These are phyloP conservation scores for Timandra comae DNA, from an alignment of 2,888 invertebrate genomes.

Conservation along the genomic window DNA sequence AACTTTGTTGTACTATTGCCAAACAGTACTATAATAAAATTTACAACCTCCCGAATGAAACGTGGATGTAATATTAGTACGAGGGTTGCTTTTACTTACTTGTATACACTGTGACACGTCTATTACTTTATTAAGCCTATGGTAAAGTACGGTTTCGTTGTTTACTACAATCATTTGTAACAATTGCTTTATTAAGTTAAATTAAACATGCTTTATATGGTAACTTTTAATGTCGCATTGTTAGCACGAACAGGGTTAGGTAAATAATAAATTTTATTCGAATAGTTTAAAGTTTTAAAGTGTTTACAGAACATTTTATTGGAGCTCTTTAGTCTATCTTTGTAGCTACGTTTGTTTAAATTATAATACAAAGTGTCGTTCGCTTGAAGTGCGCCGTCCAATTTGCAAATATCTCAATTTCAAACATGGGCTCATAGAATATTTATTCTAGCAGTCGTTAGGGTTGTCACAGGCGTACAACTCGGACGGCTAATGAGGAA, in stretches of 20 bases:
- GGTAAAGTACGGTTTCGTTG: conserved; percentile 6
- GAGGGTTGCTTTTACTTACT: conserved; percentile 32
- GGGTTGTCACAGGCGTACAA: conserved; percentile 2
- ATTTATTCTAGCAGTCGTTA: background rate
- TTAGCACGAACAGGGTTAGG: too few species aligned
- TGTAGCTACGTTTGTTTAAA: conserved; percentile 1
- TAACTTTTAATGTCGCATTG: background rate
- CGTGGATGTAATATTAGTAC: conserved; percentile 55
- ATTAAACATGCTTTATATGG: background rate
- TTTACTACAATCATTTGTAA: background rate
- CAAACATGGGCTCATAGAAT: conserved; percentile 1
- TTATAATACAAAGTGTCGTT: conserved; percentile 1
- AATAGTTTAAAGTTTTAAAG: too few species aligned
- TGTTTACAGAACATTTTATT: too few species aligned
- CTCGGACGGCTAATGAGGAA: conserved; percentile 4
- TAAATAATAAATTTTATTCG: too few species aligned
- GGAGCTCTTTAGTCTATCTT: too few species aligned
- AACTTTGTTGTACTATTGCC: conserved; percentile 44
- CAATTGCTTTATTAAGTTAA: conserved; percentile 2
- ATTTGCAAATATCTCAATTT: conserved; percentile 5
- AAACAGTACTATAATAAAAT: conserved; percentile 45
- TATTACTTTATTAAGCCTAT: conserved; percentile 11
- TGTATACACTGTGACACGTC: conserved; percentile 24
- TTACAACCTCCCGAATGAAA: conserved; percentile 47
- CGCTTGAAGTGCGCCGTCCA: conserved; percentile 3